phyloP scores from a whole-genome alignment of 2,888 invertebrate species.

The Cryptophagus acutangulus region DNA sequence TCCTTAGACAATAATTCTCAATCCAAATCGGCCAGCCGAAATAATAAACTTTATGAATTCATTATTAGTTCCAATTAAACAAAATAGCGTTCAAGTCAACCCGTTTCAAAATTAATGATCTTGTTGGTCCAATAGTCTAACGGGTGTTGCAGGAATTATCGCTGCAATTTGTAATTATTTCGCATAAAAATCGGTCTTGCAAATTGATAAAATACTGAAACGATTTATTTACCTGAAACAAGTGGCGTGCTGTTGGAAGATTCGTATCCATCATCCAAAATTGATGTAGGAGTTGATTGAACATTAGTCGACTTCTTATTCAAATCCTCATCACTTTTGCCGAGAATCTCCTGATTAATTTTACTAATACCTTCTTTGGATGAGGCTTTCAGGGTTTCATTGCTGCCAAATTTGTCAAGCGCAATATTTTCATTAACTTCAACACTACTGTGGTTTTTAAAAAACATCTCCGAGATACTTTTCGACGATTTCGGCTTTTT shows the following conservation, averaged over 20 bases:
- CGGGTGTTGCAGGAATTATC: too few species aligned
- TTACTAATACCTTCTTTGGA: slow-evolving; percentile 17
- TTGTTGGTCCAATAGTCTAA: too few species aligned
- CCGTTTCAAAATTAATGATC: too few species aligned
- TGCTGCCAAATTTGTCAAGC: slow-evolving; percentile 29
- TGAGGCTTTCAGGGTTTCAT: slow-evolving; percentile 29
- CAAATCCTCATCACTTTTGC: slow-evolving; percentile 24
- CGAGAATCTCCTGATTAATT: slow-evolving; percentile 12
- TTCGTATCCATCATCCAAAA: slow-evolving; percentile 62
- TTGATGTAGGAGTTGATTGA: slow-evolving; percentile 45
- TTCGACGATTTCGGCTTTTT: slow-evolving; percentile 37
- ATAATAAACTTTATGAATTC: too few species aligned
- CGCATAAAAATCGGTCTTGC: too few species aligned
- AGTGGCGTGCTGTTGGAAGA: slow-evolving; percentile 63
- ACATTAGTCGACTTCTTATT: slow-evolving; percentile 27
- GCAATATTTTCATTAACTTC: slow-evolving; percentile 11
- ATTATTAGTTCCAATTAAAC: too few species aligned
- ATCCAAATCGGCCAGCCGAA: too few species aligned
- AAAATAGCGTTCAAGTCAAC: too few species aligned
- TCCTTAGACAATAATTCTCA: too few species aligned
- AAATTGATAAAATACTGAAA: too few species aligned
- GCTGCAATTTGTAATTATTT: too few species aligned
- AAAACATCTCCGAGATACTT: slow-evolving; percentile 36
- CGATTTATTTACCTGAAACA: slow-evolving; percentile 59
- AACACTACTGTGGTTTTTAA: slow-evolving; percentile 19